phyloP scores from a whole-genome alignment of 2,888 invertebrate genomes.

The Eupithecia pulchellata region DNA sequence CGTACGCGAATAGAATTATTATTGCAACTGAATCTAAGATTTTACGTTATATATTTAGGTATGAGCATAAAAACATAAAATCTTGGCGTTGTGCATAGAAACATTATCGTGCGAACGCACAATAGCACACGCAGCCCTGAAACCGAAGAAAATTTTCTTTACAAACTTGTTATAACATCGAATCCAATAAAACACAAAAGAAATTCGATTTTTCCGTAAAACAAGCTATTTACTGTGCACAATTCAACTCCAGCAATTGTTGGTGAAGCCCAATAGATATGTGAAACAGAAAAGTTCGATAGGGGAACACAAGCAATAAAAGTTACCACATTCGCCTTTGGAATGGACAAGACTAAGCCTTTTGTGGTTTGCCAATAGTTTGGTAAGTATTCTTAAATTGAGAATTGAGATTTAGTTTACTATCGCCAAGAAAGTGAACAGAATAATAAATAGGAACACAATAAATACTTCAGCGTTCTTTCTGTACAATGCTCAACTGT shows the following conservation, averaged over 20 bases:
- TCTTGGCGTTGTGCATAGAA: no score
- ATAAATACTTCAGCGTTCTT: background rate
- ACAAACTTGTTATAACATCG: conserved; percentile 69
- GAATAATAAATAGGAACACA: background rate
- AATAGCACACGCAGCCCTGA: conserved; percentile 45
- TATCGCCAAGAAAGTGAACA: background rate
- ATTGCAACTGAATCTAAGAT: no score
- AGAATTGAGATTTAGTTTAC: conserved; percentile 15
- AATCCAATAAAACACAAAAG: conserved; percentile 73
- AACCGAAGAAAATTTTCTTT: conserved; percentile 60
- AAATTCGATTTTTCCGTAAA: conserved; percentile 71
- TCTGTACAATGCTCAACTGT: background rate
- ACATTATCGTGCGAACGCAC: conserved; percentile 33
- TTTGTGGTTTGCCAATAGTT: conserved; percentile 42
- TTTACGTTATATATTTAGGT: no score
- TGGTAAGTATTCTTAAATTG: conserved; percentile 21
- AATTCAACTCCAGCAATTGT: conserved; percentile 70
- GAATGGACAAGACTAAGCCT: conserved; percentile 59
- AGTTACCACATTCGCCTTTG: conserved; percentile 68
- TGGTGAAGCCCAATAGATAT: conserved; percentile 68
- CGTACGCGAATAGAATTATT: no score
- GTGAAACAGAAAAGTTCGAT: conserved; percentile 72
- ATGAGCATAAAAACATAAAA: no score
- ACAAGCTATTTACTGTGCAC: conserved; percentile 75
- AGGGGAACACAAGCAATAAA: conserved; percentile 74